These are phyloP conservation scores for Capitulum mitella DNA, from an alignment of 2,888 invertebrate genomes.

Conservation along the genomic window DNA sequence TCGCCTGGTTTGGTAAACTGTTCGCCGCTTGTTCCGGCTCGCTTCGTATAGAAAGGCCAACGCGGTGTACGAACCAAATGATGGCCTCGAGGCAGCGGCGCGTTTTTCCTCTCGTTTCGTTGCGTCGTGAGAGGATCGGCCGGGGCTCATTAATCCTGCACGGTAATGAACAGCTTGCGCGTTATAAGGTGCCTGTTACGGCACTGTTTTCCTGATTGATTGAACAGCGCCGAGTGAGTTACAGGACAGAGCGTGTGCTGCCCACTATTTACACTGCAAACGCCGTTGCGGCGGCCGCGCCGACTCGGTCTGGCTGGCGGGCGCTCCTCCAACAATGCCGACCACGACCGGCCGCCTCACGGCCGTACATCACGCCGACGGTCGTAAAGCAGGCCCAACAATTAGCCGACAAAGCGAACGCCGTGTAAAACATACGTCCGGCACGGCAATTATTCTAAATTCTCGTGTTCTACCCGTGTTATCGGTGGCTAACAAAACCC, in stretches of 20 bases:
- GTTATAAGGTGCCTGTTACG: background rate
- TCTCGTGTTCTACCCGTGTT: background rate
- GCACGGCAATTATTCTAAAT: background rate
- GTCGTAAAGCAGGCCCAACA: background rate
- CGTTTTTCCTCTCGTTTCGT: background rate
- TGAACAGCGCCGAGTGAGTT: background rate
- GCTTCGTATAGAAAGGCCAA: too few species aligned
- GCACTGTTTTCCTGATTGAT: background rate
- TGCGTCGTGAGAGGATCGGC: background rate
- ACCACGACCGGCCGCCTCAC: background rate
- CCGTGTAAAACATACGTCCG: background rate
- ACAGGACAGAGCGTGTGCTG: background rate
- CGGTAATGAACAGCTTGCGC: background rate
- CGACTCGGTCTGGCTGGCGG: too few species aligned
- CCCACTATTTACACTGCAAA: background rate
- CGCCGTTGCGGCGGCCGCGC: background rate
- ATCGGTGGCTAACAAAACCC: slow-evolving; percentile 13
- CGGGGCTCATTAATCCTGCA: background rate
- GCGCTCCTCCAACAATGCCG: background rate
- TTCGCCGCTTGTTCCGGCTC: too few species aligned
- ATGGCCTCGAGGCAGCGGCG: background rate
- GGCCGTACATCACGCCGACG: background rate
- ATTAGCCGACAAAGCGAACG: background rate
- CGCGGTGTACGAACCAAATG: too few species aligned
- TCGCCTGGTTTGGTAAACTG: too few species aligned